Base-by-base conservation (phyloP, 2,797 vertebrate species). In the Lacerta agilis region DNA sequence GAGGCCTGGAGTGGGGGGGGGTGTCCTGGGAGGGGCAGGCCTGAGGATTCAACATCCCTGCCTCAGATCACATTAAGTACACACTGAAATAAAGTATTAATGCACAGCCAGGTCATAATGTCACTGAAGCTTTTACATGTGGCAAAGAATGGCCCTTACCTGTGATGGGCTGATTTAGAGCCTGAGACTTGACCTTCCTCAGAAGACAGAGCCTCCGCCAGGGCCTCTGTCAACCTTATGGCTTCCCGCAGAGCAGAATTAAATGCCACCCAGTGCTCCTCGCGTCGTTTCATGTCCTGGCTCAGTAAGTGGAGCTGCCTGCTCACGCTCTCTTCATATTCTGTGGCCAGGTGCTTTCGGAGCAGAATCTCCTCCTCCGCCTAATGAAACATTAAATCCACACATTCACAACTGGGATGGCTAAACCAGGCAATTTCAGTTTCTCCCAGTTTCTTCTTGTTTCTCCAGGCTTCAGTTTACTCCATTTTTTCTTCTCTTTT, bases 301-400 rank as follows among this genome's bases (percentile, higher is more conserved):
- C 67, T 95, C 77, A 98, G 86, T 27, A 97, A 93, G 90, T 96
- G 94, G 38, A 97, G 91, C 88, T 99, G 98, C 77, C 88, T 97
- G 78, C 93, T 93, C 3, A 98, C 83, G 77, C 97, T 93, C 58
- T 95, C 96, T 88, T 95, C 95, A 3, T 98, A 94, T 85, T 98
- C 95, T 0, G 94, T 93, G 7, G 97, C 98, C 91, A 98, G 38
- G 20, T 86, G 90, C 84, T 95, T 96, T 66, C 98, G 96, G 41
- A 86, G 90, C 41, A 64, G 80, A 72, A 97, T 94, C 94, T 98
- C 98, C 86, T 94, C 95, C 92, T 98, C 97, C 66, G 94, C 92
- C 9, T 96, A 27, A 36, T 18, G 33, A n/a, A 38, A 86, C 0
- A 10, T 10, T 36, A 88, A 67, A 87, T 2, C 20, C 15, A 76